Base-by-base conservation (phyloP, 2,888 invertebrate genomes). In the Ichneumoninae sp. region DNA sequence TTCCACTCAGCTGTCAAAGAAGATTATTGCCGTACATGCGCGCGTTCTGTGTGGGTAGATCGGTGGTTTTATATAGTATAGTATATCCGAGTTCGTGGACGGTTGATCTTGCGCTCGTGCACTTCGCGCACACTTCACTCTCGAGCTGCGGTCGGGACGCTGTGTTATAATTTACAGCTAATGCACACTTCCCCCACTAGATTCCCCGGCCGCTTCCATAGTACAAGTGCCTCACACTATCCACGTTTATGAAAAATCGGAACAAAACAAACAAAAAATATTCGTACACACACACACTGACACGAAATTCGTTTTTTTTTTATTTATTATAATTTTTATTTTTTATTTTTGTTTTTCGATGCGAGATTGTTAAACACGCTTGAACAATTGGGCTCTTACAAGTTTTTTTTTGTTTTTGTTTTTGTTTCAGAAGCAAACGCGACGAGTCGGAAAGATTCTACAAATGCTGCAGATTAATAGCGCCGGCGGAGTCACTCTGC, bases 1-100 rank as follows among this genome's bases (percentile, higher is more conserved):
- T 79, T 79, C 78, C 82, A 81, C 84, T 84, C 82, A 72, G 81
- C 79, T 84, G 81, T 81, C 84, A 79, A 82, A 76, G 84, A 68
- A 66, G 79, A 82, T 79, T 54, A 76, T 30, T 54, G 30, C 16
- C 52, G 66, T 6, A 65, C 33, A 30, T 62, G 33, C 16, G 62
- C 62, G 30, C 62, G 30, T 62, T 19, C 7, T 6, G 62, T 62
- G 30, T 33, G 30, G 62, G 33, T 62, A 62, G 30, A 33, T n/a
- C 30, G 13, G 33, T 30, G 16, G 33, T 54, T 22, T 13, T 62
- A 62, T n/a, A 30, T 16, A 30, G 50, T 78, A 82, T 69, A 62
- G 44, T 81, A 81, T 75, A 79, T 82, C 82, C 84, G 71, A 84
- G 84, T 84, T 82, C 70, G 81, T 82, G 68, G 57, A 84, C 71